Base-by-base conservation (phyloP, 2,113 vertebrate genomes). In the Tyrannus savana region DNA sequence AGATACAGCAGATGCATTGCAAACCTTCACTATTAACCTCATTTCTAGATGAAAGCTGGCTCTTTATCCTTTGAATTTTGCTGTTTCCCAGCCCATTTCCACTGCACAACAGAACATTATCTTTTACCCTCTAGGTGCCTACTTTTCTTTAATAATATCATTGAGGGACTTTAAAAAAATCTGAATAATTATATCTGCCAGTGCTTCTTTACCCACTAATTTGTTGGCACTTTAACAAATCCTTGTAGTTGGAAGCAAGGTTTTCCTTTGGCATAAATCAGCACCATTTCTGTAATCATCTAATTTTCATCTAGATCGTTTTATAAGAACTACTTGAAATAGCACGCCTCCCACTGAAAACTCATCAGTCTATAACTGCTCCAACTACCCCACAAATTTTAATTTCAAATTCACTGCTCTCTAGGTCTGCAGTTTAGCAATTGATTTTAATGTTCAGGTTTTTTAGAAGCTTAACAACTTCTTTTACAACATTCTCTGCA, bases 261-360 rank as follows among this genome's bases (percentile, higher is more conserved):
- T 85, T 94, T 94, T 91, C 47, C 55, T 90, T 81, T 87, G 47
- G 21, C 50, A 85, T 79, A 96, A 93, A 91, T 88, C 64, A 90
- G 33, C 2, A 4, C 24, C 4, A 1, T 58, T 90, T 71, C 76
- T 80, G 52, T 63, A 95, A 94, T 92, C 30, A 91, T 90, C 79
- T 91, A 22, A 71, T 90, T 91, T 96, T 83, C 79, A 86, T 94
- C 67, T 90, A 88, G 63, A 56, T 74, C 39, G 50, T 94, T 95
- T 94, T 88, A 88, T 90, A 92, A 88, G 55, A 92, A 68, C 62
- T 84, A 42, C 78, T 93, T 85, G 94, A 96, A 95, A 91, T 86
- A 96, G 25, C 72, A 55, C 19, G 9, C 72, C 75, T 86, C 81
- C 75, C 60, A 90, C 76, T 47, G 33, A 88, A 83, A 58, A 64